Percentiles rank a stretch among this genome's conserved stretches.
Conservation (phyloP, 2,888 invertebrate genomes). For the Bimastos eiseni region DNA sequence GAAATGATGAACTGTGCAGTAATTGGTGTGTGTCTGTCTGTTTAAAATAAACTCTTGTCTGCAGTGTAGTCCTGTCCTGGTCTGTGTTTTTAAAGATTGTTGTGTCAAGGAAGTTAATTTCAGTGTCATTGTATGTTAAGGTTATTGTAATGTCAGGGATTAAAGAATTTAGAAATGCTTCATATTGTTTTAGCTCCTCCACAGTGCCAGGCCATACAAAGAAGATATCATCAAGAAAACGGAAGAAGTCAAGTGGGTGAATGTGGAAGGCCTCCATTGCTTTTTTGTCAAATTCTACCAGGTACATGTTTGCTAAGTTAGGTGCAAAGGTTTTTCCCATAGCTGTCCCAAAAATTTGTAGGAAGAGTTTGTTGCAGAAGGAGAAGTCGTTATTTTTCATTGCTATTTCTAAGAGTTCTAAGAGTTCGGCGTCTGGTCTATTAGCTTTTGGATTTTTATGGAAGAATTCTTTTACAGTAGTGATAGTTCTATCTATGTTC, state of each 20-base stretch:
- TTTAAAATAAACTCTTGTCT: neutral
- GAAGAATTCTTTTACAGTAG: too few relatives aligned
- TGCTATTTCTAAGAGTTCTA: neutral
- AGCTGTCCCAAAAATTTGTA: neutral
- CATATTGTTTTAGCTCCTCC: neutral
- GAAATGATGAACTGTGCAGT: neutral
- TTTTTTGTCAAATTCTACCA: neutral
- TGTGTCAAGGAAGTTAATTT: neutral
- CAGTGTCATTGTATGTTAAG: too few relatives aligned
- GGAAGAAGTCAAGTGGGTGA: neutral
- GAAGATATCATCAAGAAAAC: slow-evolving; percentile 17
- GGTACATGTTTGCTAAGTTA: neutral
- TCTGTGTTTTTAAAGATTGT: too few relatives aligned
- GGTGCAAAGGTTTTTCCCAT: slow-evolving; percentile 6
- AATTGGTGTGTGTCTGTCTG: neutral
- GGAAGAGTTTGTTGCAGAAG: neutral
- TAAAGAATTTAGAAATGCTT: neutral
- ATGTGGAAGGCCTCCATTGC: too few relatives aligned
- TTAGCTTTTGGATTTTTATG: too few relatives aligned
- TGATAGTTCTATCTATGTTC: neutral
- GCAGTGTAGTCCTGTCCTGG: neutral
- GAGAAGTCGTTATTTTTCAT: neutral
- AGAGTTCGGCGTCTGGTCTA: neutral
- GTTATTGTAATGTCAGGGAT: neutral
- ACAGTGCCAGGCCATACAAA: neutral